Evolutionary conservation across 2,888 invertebrate species (phyloP).

Genomic region (Callimorpha dominula): DNA sequence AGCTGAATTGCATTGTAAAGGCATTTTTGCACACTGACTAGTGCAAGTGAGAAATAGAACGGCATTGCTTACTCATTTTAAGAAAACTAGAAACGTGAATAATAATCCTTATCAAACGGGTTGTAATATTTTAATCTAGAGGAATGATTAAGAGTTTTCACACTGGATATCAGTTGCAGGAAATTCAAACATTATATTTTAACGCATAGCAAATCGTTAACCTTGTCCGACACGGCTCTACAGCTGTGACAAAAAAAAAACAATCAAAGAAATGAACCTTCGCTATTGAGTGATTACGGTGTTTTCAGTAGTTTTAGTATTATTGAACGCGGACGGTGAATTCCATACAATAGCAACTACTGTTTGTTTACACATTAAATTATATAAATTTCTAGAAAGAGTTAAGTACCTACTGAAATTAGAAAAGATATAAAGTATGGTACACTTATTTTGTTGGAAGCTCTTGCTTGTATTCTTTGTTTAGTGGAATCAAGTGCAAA

Average conservation of each 20-base stretch:
- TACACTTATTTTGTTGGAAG: not conserved
- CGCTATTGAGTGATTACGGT: conserved; percentile 58
- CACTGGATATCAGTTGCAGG: conserved; percentile 23
- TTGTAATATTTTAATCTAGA: not conserved
- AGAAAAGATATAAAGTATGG: not conserved
- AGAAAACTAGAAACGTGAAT: not conserved
- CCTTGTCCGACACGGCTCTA: conserved; percentile 63
- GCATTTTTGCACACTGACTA: not conserved
- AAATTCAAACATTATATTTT: conserved; percentile 47
- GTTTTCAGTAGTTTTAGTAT: not conserved
- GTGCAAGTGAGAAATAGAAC: not conserved
- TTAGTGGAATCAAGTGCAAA: not conserved
- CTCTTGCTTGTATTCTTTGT: not conserved
- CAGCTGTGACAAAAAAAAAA: conserved; percentile 51
- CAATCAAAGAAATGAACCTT: conserved; percentile 69
- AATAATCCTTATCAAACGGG: not conserved
- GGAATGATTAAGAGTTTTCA: conserved; percentile 15
- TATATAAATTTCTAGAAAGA: not conserved
- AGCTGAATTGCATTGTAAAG: not conserved
- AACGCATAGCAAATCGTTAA: conserved; percentile 62
- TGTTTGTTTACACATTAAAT: not conserved
- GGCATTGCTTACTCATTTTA: not conserved
- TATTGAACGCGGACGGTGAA: conserved; percentile 2
- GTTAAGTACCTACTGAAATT: not conserved
- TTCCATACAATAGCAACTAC: not conserved